Base-by-base conservation (phyloP, 1,140 invertebrate species). In the Ridgeia piscesae region DNA sequence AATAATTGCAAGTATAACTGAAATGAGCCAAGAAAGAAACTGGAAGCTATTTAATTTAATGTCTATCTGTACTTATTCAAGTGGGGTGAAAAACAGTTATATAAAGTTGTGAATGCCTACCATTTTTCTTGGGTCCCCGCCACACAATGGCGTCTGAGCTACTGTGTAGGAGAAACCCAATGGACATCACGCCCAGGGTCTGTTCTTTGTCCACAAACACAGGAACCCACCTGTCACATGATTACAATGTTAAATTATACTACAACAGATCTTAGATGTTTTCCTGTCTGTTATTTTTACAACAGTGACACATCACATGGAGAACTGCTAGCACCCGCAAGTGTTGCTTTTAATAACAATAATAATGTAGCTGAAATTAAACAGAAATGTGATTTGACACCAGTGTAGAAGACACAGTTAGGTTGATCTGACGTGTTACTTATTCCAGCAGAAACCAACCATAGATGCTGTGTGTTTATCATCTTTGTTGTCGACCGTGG, bases 61-160 rank as follows among this genome's bases (percentile, higher is more conserved):
- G 89, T n/a, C n/a, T n/a, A 33, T 34, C 14, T 33, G 34, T n/a
- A n/a, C n/a, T n/a, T n/a, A 89, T 89, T 6, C 4, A 17, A 89
- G 14, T 21, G 35, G 6, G 11, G 89, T 14, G 2, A 42, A 27
- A 8, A 90, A 4, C 17, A 90, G 17, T 90, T 6, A 90, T 14
- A 90, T 42, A 33, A 14, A 21, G 35, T 34, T 90, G n/a, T n/a
- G n/a, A n/a, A 90, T 21, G n/a, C 89, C n/a, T 0, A 90, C 89
- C 95, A 94, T 95, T 99, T 95, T 99, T 99, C 94, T 99, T 99
- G 11, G 99, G 99, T 8, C 99, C 99, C 94, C 99, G 96, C 99
- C 99, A 99, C 93, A 99, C 98, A 0, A 99, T 97, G 89, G 98
- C 98, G 96, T 99, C 98, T 96, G 98, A 98, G 89, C 97, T 97